Evolutionary conservation across 2,888 invertebrate genomes (phyloP).

Genomic region (Aphidius colemani): DNA sequence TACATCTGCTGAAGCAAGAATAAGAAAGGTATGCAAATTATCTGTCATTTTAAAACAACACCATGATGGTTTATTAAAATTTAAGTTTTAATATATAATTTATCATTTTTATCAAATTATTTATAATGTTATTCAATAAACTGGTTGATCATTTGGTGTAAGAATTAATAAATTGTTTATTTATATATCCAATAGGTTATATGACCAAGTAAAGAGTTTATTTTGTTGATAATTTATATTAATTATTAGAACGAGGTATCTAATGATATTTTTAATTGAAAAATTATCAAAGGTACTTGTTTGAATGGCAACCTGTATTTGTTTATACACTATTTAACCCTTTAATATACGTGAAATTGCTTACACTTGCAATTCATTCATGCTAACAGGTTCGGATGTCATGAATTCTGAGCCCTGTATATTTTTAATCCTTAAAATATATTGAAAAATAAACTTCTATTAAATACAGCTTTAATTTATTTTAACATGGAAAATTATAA

Average conservation of each 20-base stretch:
- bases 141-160: no score
- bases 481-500: no score
- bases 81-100: background rate
- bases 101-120: background rate
- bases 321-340: slow-evolving; percentile 16
- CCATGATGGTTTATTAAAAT: background rate
- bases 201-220: no score
- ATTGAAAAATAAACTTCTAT: no score
- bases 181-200: no score
- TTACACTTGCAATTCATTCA: slow-evolving; percentile 39
- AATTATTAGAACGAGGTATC: no score
- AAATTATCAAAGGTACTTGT: slow-evolving; percentile 1
- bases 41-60: background rate
- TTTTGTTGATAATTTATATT: no score
- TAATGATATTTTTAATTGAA: no score
- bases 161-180: no score
- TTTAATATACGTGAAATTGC: slow-evolving; percentile 14
- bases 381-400: slow-evolving; percentile 36
- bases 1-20: slow-evolving; percentile 77
- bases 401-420: background rate
- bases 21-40: slow-evolving; percentile 74
- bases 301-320: slow-evolving; percentile 23
- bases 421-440: no score
- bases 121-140: no score
- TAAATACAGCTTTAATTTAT: no score